These are phyloP conservation scores for Pipa parva DNA, from an alignment of 2,113 vertebrate genomes.

Conservation along the genomic window DNA sequence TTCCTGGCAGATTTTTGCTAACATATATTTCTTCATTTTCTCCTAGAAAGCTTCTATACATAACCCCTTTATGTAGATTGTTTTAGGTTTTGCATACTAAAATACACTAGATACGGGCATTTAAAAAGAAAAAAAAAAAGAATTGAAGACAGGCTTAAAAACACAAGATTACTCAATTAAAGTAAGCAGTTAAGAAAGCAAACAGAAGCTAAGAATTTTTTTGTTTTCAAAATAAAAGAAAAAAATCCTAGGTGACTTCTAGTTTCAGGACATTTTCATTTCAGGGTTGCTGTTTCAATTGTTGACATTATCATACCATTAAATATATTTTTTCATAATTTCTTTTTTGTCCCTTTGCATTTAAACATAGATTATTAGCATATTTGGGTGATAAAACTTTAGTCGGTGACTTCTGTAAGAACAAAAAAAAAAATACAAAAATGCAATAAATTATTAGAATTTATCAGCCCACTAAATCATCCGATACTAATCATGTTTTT, in stretches of 20 bases:
- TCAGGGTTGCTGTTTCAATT: conserved; percentile 32
- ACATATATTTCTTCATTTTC: conserved; percentile 9
- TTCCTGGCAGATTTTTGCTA: conserved; percentile 40
- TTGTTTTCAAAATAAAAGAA: neutral
- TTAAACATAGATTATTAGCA: conserved; percentile 55
- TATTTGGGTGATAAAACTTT: conserved; percentile 57
- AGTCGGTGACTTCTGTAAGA: conserved; percentile 51
- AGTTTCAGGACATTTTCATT: conserved; percentile 20
- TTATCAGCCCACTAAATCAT: conserved; percentile 26
- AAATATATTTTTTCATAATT: conserved; percentile 46
- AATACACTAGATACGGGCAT: neutral
- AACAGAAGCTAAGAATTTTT: no score
- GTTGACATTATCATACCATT: conserved; percentile 46
- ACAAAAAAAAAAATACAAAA: conserved; percentile 54
- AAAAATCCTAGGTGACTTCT: neutral
- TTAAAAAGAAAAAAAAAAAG: conserved; percentile 4
- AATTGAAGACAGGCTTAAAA: neutral
- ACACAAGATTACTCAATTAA: no score
- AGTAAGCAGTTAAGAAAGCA: no score
- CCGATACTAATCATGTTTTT: conserved; percentile 4
- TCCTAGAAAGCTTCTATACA: conserved; percentile 2
- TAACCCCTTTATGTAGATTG: conserved; percentile 15
- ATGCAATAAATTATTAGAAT: conserved; percentile 60
- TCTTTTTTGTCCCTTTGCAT: conserved; percentile 50
- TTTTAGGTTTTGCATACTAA: conserved; percentile 9